Conservation (phyloP, 1,140 invertebrate species). For the Leucophenga varia region DNA sequence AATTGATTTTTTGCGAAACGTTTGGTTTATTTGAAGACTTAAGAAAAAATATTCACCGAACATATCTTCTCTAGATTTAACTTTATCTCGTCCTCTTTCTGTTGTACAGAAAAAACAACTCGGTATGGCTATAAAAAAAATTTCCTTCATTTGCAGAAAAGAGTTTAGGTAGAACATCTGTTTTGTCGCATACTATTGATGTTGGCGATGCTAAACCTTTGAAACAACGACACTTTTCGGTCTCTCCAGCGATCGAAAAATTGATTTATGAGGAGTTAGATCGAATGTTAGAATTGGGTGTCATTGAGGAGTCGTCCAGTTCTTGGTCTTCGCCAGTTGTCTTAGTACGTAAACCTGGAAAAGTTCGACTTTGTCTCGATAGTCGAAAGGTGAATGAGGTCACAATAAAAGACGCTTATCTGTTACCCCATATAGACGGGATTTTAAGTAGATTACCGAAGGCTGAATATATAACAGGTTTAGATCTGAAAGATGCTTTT, state of each 20-base stretch:
- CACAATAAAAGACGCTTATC: constrained; percentile 25
- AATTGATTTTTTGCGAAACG: constrained; percentile 6
- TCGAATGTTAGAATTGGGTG: constrained; percentile 2
- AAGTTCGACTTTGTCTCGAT: constrained; percentile 11
- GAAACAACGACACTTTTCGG: constrained; percentile 3
- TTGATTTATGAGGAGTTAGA: constrained; percentile 6
- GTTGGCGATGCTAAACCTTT: constrained; percentile 2
- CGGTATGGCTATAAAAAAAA: neutral
- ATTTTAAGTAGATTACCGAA: constrained; percentile 36
- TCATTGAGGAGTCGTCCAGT: constrained; percentile 11
- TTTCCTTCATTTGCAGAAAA: constrained; percentile 4
- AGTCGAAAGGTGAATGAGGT: constrained; percentile 5
- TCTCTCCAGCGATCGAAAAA: constrained; percentile 9
- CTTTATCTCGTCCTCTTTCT: no score
- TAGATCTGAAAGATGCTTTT: constrained; percentile 34
- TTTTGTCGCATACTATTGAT: constrained; percentile 1
- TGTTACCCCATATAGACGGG: constrained; percentile 32
- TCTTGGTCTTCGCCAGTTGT: constrained; percentile 11
- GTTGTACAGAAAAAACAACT: neutral
- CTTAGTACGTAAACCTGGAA: constrained; percentile 5
- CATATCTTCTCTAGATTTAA: neutral
- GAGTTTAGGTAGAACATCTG: neutral
- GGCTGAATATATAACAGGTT: constrained; percentile 22
- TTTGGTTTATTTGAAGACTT: neutral
- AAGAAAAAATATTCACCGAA: neutral